These are phyloP conservation scores for Chamaea fasciata DNA, from an alignment of 2,113 vertebrate genomes.

Conservation along the genomic window DNA sequence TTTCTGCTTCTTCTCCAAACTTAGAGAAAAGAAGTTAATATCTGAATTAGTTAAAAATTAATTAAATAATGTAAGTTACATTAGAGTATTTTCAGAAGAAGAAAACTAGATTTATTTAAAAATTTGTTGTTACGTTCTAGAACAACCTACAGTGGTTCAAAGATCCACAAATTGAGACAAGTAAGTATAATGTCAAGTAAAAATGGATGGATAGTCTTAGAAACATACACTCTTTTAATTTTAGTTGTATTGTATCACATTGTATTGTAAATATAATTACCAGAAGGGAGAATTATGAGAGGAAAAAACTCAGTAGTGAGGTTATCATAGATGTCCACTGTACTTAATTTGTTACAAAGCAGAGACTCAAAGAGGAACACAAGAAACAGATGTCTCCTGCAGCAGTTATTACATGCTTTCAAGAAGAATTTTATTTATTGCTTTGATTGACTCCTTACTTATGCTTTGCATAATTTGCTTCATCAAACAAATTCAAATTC, in stretches of 20 bases:
- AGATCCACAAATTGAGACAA: neutral
- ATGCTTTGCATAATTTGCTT: neutral
- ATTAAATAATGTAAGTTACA: neutral
- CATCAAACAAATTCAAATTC: neutral
- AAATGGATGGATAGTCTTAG: neutral
- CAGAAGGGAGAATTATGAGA: neutral
- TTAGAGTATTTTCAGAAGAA: neutral
- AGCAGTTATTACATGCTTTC: neutral
- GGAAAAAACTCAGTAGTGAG: neutral
- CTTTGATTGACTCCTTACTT: neutral
- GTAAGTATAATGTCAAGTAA: neutral
- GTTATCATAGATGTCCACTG: neutral
- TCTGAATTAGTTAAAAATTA: neutral
- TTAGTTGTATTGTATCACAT: neutral
- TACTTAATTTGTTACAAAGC: neutral
- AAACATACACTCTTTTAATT: neutral
- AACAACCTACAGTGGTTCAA: neutral
- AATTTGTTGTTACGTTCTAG: neutral
- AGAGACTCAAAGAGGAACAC: neutral
- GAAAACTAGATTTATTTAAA: neutral
- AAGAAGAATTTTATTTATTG: neutral
- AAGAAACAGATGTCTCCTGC: neutral
- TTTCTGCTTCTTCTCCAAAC: conserved; percentile 80
- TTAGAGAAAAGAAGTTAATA: conserved; percentile 64
- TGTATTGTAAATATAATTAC: neutral